Percentiles rank a stretch among this genome's conserved stretches.
Evolutionary conservation across 2,888 invertebrate species (phyloP).

Genomic region (Dryadula phaetusa): DNA sequence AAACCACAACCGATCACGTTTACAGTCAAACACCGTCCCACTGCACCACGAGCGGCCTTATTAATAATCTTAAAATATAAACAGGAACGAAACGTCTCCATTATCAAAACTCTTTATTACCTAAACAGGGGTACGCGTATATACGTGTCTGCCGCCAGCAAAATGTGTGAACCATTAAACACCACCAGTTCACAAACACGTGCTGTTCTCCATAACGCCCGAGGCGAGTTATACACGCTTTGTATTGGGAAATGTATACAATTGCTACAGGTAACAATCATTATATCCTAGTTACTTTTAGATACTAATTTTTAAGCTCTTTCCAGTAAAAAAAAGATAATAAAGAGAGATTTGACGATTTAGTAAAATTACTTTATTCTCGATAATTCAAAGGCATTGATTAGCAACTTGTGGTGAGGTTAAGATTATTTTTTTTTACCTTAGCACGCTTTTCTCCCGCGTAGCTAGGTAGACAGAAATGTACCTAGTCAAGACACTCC

Average conservation of each 20-base stretch:
- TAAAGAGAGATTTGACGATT: too few relatives aligned
- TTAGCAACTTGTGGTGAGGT: too few relatives aligned
- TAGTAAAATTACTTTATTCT: too few relatives aligned
- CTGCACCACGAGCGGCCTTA: too few relatives aligned
- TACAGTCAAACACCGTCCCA: too few relatives aligned
- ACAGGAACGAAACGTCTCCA: background rate
- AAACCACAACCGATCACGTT: too few relatives aligned
- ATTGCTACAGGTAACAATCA: background rate
- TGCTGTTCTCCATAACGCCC: slow-evolving; percentile 1
- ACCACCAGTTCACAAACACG: slow-evolving; percentile 8
- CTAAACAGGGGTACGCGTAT: slow-evolving; percentile 2
- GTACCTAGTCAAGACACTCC: too few relatives aligned
- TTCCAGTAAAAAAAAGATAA: background rate
- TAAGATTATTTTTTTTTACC: too few relatives aligned
- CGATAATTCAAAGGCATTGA: too few relatives aligned
- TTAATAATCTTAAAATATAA: too few relatives aligned
- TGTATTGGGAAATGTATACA: background rate
- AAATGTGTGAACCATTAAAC: slow-evolving; percentile 1
- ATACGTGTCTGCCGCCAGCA: background rate
- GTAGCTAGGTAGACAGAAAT: too few relatives aligned
- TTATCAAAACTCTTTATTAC: background rate
- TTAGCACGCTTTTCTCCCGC: too few relatives aligned
- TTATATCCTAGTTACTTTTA: background rate
- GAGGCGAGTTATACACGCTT: background rate
- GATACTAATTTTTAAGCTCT: background rate